Base-by-base conservation (phyloP, 2,113 vertebrate species). In the Cyanistes caeruleus region DNA sequence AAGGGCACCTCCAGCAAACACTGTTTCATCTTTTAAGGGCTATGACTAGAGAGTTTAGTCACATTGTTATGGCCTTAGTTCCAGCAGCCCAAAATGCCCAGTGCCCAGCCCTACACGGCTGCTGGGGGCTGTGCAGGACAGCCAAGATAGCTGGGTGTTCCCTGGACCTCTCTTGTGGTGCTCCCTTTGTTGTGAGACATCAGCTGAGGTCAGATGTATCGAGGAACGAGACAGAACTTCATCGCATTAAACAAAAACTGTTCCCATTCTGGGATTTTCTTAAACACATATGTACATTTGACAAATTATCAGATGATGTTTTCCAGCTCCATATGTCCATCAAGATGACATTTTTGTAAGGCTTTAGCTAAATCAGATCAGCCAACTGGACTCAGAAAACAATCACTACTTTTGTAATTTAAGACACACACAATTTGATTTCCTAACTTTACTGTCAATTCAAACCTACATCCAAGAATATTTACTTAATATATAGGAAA, bases 131-230 rank as follows among this genome's bases (percentile, higher is more conserved):
- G 23, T 33, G 27, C 1, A 7, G 1, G 39, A 46, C 78, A 65
- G 15, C 69, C 2, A 2, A 27, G 28, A 55, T 18, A 64, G 30
- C 15, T 1, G 5, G 4, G 24, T n/a, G 22, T 0, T 10, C 43
- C 13, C 52, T 28, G 52, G 13, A 31, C 49, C 28, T 49, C 48
- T 33, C 25, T 11, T 3, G 0, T 3, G 74, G 9, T 2, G 1
- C 30, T 44, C 7, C 10, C 18, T 48, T 55, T 11, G 1, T 9
- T 31, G 35, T 31, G 20, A 78, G 30, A 9, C 44, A 63, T 30
- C 13, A 89, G 39, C 41, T 70, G 46, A 81, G 10, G 25, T 20
- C 37, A 95, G 55, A 73, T 4, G 1, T 12, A 24, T 10, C 76
- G 59, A 28, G 9, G 21, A 95, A 81, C 5, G 8, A 63, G 55